Base-by-base conservation (phyloP, 2,113 vertebrate species). In the Alligator sinensis region DNA sequence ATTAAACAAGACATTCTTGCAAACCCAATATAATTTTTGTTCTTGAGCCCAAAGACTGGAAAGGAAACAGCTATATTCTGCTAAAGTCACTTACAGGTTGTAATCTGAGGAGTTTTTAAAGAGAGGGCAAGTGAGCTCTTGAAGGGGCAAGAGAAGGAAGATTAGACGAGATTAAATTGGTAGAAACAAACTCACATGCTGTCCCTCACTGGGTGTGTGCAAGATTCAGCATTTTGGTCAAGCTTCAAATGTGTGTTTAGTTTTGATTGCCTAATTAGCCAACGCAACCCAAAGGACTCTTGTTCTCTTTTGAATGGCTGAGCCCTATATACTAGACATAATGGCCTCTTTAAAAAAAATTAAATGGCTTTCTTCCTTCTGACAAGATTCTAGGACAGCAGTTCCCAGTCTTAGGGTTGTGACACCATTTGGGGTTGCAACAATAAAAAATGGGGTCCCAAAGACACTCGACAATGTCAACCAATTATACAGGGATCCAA, bases 41-140 rank as follows among this genome's bases (percentile, higher is more conserved):
- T 89, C 91, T 75, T 75, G 82, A 95, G 95, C 92, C 47, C 27
- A 82, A 22, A 70, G 94, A 96, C 86, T 25, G 59, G 63, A 87
- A 90, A 47, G 72, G 79, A 11, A 85, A 58, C 63, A 89, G 63
- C n/a, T 81, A 68, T 24, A 62, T 89, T 77, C 10, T 30, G n/a
- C 15, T 85, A 30, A 83, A 92, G 75, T 34, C 30, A 2, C 21
- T 30, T n/a, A 3, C 68, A 79, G 60, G 47, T 79, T 72, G 78
- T n/a, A 82, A 59, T 21, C 14, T 11, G 24, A 21, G 10, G 21
- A 90, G 7, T 3, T 77, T 68, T 79, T 24, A 79, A 84, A 88
- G 84, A 87, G 60, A 38, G 79, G n/a, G 24, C 0, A 0, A 81
- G 9, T 22, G 62, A 76, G 10, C 8, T 24, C 75, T 82, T 58